Percentiles rank a stretch among this genome's conserved stretches.
Conservation (phyloP, 2,113 vertebrate species). For the Psettodes erumei region DNA sequence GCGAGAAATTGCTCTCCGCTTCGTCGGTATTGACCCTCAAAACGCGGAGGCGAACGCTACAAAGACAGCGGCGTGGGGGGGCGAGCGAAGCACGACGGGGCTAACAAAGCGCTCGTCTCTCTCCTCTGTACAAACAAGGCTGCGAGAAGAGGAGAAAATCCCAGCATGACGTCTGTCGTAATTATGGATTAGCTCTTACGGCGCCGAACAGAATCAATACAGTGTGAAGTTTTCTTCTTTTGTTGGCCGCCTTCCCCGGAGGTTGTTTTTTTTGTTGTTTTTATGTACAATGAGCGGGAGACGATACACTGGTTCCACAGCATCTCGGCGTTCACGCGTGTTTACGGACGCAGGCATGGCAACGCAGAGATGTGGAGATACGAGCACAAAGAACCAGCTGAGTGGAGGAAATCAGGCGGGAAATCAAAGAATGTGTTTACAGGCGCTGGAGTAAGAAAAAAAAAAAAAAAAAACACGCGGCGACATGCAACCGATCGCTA, state of each 20-base stretch:
- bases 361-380: background rate
- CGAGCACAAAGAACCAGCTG: background rate
- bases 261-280: background rate
- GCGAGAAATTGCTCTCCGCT: conserved; percentile 46
- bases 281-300: background rate
- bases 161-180: background rate
- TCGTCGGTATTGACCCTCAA: conserved; percentile 58
- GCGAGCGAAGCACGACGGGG: conserved; percentile 27
- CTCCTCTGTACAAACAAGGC: background rate
- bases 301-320: background rate
- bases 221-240: background rate
- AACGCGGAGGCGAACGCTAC: conserved; percentile 50
- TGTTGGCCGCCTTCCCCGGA: background rate
- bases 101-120: background rate
- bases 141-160: background rate
- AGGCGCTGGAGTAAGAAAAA: background rate
- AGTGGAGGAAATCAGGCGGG: background rate
- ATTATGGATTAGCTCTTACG: conserved; percentile 26
- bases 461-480: background rate
- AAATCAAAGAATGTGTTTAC: conserved; percentile 18
- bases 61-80: conserved; percentile 7
- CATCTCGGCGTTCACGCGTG: background rate
- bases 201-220: conserved; percentile 22
- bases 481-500: background rate
- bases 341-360: background rate